Evolutionary conservation across 2,113 vertebrate genomes (phyloP).

Genomic region (Hepsetus odoe): DNA sequence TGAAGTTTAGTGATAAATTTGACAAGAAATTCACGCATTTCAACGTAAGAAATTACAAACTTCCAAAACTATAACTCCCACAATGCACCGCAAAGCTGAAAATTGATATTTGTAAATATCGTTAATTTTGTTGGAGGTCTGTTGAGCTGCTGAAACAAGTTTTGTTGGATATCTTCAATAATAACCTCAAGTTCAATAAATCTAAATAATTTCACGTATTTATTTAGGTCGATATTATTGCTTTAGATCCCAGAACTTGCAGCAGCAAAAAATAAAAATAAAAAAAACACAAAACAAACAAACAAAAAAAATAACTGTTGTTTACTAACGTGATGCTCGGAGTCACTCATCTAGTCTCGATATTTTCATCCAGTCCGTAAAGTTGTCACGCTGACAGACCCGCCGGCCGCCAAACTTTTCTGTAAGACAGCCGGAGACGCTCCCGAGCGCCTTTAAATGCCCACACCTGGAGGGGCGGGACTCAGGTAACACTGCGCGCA

Average conservation of each 20-base stretch:
- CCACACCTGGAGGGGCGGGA: conserved; percentile 65
- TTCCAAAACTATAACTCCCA: neutral
- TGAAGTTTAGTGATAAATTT: too few relatives aligned
- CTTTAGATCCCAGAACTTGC: neutral
- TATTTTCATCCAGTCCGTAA: conserved; percentile 31
- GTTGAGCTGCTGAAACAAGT: too few relatives aligned
- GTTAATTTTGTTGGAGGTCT: too few relatives aligned
- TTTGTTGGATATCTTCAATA: too few relatives aligned
- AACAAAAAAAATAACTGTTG: too few relatives aligned
- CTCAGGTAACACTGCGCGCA: neutral
- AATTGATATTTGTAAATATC: too few relatives aligned
- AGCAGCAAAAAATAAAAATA: neutral
- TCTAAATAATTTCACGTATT: too few relatives aligned
- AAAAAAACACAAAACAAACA: too few relatives aligned
- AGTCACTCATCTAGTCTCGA: conserved; percentile 65
- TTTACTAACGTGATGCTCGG: conserved; percentile 69
- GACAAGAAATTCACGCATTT: neutral
- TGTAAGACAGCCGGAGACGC: conserved; percentile 29
- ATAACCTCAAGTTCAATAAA: too few relatives aligned
- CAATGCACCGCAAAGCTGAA: too few relatives aligned
- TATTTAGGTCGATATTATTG: too few relatives aligned
- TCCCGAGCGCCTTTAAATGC: conserved; percentile 66
- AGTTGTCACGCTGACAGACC: conserved; percentile 22
- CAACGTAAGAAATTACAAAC: neutral
- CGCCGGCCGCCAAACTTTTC: conserved; percentile 20